Percentiles rank a stretch among this genome's conserved stretches.
Evolutionary conservation across 2,888 invertebrate genomes (phyloP).

Genomic region (Osmoderma eremita): DNA sequence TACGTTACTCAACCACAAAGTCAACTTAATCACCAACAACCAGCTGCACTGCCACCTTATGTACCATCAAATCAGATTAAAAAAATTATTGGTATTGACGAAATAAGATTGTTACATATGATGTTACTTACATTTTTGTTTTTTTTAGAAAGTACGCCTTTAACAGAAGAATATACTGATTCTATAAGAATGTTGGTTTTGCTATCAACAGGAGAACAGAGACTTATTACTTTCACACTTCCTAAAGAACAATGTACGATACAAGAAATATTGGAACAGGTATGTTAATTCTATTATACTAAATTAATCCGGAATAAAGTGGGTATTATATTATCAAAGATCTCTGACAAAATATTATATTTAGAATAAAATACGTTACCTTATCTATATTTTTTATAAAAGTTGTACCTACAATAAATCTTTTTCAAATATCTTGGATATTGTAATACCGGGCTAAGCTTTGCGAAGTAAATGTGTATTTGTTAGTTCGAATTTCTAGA

Average conservation of each 20-base stretch:
- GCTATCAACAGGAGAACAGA: constrained; percentile 80
- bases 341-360: no score
- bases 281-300: constrained; percentile 54
- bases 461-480: no score
- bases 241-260: constrained; percentile 85
- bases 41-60: constrained; percentile 56
- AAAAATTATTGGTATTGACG: constrained; percentile 58
- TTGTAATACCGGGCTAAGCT: no score
- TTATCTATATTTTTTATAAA: no score
- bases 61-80: constrained; percentile 59
- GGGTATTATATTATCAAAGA: no score
- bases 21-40: constrained; percentile 43
- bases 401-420: no score
- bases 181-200: constrained; percentile 85
- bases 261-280: constrained; percentile 83
- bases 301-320: no score
- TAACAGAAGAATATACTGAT: constrained; percentile 67
- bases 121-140: no score
- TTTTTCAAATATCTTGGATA: no score
- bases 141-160: constrained; percentile 38
- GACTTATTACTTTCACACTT: constrained; percentile 83
- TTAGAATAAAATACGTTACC: no score
- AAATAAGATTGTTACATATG: background rate
- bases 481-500: no score
- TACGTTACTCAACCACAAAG: constrained; percentile 49